phyloP scores from a whole-genome alignment of 2,797 vertebrate species.

The Masticophis lateralis region DNA sequence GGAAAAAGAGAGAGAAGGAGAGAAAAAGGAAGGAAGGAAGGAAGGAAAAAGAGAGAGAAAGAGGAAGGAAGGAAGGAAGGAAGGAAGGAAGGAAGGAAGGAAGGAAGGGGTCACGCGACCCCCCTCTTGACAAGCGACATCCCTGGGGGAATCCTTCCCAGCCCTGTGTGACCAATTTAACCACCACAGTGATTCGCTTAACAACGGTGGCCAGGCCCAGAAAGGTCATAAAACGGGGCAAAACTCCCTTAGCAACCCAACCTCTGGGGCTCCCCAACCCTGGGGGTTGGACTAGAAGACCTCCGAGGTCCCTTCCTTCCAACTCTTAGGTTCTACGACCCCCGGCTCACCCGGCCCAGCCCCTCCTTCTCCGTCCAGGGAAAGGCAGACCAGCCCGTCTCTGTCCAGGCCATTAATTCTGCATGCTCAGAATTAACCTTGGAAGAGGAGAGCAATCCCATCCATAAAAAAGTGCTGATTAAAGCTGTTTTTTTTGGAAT shows the following conservation, averaged over 20 bases:
- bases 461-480: slow-evolving; percentile 99
- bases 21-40: no score
- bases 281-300: background rate
- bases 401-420: slow-evolving; percentile 82
- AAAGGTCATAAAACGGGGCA: no score
- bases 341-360: accelerated
- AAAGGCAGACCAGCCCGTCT: slow-evolving; percentile 58
- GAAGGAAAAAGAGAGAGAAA: background rate
- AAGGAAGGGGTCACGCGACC: no score
- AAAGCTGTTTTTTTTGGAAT: slow-evolving; percentile 97
- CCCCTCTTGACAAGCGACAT: no score
- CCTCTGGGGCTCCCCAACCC: no score
- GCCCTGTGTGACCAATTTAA: no score
- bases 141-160: no score
- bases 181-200: no score
- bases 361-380: slow-evolving; percentile 40
- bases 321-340: no score
- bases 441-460: slow-evolving; percentile 97
- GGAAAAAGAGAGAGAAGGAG: background rate
- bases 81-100: background rate
- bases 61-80: no score
- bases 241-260: no score
- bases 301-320: background rate
- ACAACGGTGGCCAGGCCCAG: no score
- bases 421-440: slow-evolving; percentile 92